Conservation (phyloP, 2,888 invertebrate species). For the Ctenicera cuprea region DNA sequence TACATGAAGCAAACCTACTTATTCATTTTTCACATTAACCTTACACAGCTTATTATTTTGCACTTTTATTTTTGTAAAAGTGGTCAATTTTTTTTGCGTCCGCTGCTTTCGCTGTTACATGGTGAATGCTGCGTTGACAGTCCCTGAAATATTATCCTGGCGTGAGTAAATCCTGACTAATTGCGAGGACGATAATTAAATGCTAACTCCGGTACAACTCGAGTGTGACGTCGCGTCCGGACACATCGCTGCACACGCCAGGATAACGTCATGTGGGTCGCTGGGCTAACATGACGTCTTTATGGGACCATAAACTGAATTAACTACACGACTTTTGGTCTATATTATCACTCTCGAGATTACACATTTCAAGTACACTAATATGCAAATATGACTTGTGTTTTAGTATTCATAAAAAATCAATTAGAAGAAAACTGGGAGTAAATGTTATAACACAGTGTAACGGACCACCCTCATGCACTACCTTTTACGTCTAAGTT, state of each 20-base stretch:
- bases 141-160: conserved; percentile 63
- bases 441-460: too few relatives aligned
- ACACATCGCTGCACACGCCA: conserved; percentile 64
- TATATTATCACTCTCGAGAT: conserved; percentile 45
- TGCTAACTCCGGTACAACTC: conserved; percentile 62
- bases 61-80: conserved; percentile 6
- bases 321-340: conserved; percentile 52
- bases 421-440: too few relatives aligned
- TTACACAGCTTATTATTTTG: conserved; percentile 16
- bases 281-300: conserved; percentile 64
- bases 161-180: conserved; percentile 62
- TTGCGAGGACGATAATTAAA: conserved; percentile 65
- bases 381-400: conserved; percentile 25
- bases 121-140: conserved; percentile 61
- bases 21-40: too few relatives aligned
- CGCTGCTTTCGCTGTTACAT: not conserved
- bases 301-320: conserved; percentile 64
- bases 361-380: conserved; percentile 38
- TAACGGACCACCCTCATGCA: too few relatives aligned
- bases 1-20: too few relatives aligned
- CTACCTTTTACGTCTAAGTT: too few relatives aligned
- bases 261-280: conserved; percentile 64
- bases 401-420: too few relatives aligned
- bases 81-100: not conserved
- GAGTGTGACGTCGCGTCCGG: conserved; percentile 57